Base-by-base conservation (phyloP, 2,797 vertebrate species). In the Oreochromis mossambicus region DNA sequence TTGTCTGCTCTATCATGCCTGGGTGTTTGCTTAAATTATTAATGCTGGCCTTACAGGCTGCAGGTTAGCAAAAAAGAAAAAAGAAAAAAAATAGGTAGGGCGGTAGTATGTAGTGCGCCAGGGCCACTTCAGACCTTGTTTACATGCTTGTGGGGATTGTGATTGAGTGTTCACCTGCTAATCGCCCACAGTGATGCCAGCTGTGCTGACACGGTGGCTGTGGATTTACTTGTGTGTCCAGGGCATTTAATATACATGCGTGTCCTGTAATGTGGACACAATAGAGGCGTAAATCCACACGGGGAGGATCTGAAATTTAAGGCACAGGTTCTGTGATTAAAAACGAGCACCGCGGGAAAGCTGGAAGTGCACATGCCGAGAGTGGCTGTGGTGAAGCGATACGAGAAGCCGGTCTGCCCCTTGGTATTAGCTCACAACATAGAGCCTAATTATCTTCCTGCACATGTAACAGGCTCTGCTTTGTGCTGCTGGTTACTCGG, bases 11-110 rank as follows among this genome's bases (percentile, higher is more conserved):
- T 92, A 94, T 94, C 95, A 94, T 85, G 38, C 87, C 90, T 86
- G 94, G 95, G 93, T 90, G 95, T 88, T 89, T 80, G 50, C 46
- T 92, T 95, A 83, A 93, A 96, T 96, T 96, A 96, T 96, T 97
- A 91, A 97, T 89, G 88, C 6, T 77, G 76, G 85, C 86, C 88
- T 92, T 86, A 83, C 87, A 84, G 80, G 83, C 82, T 91, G 90
- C 86, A 91, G 92, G 92, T 95, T 93, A 84, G 90, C 85, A 92
- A 48, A 89, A 36, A 82, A 61, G 3, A 34, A 92, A 38, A 86
- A 92, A 38, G 88, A 54, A 82, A 92, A 82, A 92, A 75, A 83
- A 92, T 36, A 36, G 90, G 81, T 82, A 46, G 51, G 78, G 17
- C 8, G 36, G 68, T 70, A 66, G 92, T 51, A 78, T 68, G 80